Evolutionary conservation across 2,113 vertebrate species (phyloP), one percentile per base, ranked within the genome.

Genomic region (Deroptyus accipitrinus): DNA sequence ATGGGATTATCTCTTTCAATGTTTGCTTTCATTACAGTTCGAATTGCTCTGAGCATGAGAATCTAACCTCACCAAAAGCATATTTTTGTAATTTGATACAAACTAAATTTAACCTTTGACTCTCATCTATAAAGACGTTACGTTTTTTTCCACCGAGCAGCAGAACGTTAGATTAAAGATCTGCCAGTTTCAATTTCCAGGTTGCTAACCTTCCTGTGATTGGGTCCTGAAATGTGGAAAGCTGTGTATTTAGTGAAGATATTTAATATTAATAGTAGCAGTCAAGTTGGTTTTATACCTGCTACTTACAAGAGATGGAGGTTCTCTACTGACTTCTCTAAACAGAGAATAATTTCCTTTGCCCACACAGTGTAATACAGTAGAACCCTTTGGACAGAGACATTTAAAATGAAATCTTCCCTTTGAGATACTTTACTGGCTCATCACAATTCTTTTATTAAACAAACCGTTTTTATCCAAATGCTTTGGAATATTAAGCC

Each of bases 81-180:
- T 98, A 97, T 98, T 98, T 98, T 97, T 97, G 98, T 98, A 98
- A 98, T 97, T 94, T 69, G 97, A 98, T 98, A 98, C 98, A 98
- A 98, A 98, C 97, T 97, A 98, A 98, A 98, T 98, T 95, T 98
- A 97, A 98, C 98, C 98, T 98, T 94, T 98, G 98, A 97, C 98
- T 97, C 96, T 69, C 95, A 92, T 97, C 97, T 97, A 97, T 98
- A 98, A 97, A 98, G 98, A 97, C 55, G 74, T 97, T 98, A 92
- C 92, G 97, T 97, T 97, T 72, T 87, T 90, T 94, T 93, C 94
- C 94, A 81, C 78, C 35, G 57, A 93, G 97, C 89, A 97, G 95
- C 88, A 96, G 96, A 97, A 96, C 96, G 95, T 97, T 90, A 92
- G 92, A 97, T 97, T 93, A 79, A 98, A 97, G 95, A 95, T 94